Conservation (phyloP, 2,888 invertebrate genomes). For the Lathronympha strigana region DNA sequence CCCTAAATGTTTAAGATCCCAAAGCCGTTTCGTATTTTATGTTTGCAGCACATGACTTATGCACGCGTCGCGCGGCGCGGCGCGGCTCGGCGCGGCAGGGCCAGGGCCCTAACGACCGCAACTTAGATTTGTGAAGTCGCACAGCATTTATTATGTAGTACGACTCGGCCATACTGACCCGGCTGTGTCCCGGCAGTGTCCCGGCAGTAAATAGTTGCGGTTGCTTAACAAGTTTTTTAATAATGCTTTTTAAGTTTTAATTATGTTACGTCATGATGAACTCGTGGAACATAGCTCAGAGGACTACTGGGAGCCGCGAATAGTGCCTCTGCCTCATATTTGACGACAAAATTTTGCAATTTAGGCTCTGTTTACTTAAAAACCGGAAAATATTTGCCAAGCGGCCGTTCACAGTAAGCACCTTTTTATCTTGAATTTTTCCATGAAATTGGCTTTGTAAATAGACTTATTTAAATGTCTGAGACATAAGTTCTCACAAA, state of each 20-base stretch:
- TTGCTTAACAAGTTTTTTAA: conserved; percentile 26
- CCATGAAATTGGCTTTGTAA: too few relatives aligned
- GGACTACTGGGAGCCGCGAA: too few relatives aligned
- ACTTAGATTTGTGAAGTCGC: conserved; percentile 42
- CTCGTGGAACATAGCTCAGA: too few relatives aligned
- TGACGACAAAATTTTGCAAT: too few relatives aligned
- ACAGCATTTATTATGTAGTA: conserved; percentile 39
- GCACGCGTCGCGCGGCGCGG: conserved; percentile 29
- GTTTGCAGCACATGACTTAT: conserved; percentile 43
- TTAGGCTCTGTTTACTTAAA: too few relatives aligned
- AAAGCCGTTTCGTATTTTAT: conserved; percentile 36
- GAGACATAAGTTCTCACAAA: too few relatives aligned
- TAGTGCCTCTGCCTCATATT: too few relatives aligned
- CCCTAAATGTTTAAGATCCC: conserved; percentile 40
- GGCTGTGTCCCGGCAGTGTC: not conserved
- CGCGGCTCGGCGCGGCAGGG: conserved; percentile 27
- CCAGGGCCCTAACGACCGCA: conserved; percentile 40
- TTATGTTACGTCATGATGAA: too few relatives aligned
- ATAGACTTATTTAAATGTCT: too few relatives aligned
- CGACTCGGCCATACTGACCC: conserved; percentile 24
- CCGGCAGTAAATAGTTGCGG: conserved; percentile 7
- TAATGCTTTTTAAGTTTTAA: not conserved
- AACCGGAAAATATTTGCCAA: too few relatives aligned
- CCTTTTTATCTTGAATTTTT: too few relatives aligned
- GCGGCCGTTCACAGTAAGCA: too few relatives aligned